These are phyloP conservation scores for Glaucomys volans DNA, from an alignment of 2,113 vertebrate genomes.

Conservation along the genomic window DNA sequence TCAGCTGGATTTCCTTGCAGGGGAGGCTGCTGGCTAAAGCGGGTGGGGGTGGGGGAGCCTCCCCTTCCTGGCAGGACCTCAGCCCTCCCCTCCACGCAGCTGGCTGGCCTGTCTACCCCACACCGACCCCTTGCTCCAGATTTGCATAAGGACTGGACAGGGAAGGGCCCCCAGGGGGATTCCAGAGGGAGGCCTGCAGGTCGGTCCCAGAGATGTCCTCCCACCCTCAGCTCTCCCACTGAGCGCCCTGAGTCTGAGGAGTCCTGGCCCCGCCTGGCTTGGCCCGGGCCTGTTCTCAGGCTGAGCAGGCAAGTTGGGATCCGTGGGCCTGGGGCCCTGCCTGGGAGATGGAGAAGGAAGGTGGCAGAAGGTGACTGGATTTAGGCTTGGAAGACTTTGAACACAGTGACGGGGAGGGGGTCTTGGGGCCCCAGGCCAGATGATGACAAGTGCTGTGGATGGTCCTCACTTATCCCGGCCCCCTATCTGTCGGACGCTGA, in stretches of 20 bases:
- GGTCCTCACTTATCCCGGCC: not conserved
- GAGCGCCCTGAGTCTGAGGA: not conserved
- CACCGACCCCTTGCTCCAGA: not conserved
- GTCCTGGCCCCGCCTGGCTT: not conserved
- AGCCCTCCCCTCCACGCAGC: not conserved
- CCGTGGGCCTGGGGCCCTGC: conserved; percentile 54
- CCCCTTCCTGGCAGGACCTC: not conserved
- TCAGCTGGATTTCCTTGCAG: conserved; percentile 10
- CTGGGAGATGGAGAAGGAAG: conserved; percentile 18
- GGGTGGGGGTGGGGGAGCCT: conserved; percentile 18
- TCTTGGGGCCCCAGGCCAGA: not conserved
- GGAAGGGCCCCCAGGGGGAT: not conserved
- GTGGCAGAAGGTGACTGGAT: conserved; percentile 47
- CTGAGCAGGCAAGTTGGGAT: conserved; percentile 75
- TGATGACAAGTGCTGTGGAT: not conserved
- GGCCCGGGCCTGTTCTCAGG: conserved; percentile 59
- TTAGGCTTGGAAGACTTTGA: not conserved
- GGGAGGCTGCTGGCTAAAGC: not conserved
- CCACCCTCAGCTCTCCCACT: not conserved
- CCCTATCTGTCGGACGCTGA: not conserved
- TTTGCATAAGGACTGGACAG: not conserved
- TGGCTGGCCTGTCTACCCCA: not conserved
- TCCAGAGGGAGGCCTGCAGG: not conserved
- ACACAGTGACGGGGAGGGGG: not conserved
- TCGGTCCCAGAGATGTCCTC: not conserved